Base-by-base conservation (phyloP, 1,140 invertebrate genomes). In the Plutomurus gul region DNA sequence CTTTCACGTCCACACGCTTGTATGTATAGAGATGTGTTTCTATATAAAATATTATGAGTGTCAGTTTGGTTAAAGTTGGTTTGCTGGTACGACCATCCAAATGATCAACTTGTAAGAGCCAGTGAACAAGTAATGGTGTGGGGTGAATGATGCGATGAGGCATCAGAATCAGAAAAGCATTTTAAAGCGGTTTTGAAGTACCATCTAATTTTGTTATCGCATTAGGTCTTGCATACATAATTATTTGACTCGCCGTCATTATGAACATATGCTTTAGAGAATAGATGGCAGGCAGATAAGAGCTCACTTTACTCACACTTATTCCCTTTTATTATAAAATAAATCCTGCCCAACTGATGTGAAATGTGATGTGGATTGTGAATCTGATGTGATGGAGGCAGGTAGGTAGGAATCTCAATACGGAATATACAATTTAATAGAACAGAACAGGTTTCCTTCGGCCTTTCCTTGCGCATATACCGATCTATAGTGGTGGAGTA, bases 171-270 rank as follows among this genome's bases (percentile, higher is more conserved):
- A 72, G 36, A 72, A 72, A 72, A 72, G 40, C 70, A 76, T 76
- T 56, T 76, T 76, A 51, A 60, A 76, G 75, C 75, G 47, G 75
- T 76, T 76, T 56, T 37, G 30, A 65, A 56, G 47, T 40, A 56
- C 75, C 75, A 76, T 76, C 75, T 76, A 76, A 76, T 76, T 76
- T 76, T 51, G 75, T 76, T 76, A 76, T 76, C 75, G 36, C 51
- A 65, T 65, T 65, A 76, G 51, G 43, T 65, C 75, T 76, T 65
- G 75, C 75, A 76, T 76, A 65, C 75, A 39, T 60, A 76, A 76
- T 76, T 76, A 76, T 65, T 76, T 76, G 75, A 76, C 75, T 65
- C 46, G 40, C 47, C 75, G 49, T 76, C 75, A 76, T 76, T 76
- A 76, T 33, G 75, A 43, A 56, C 75, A 76, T 75, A 51, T 75